phyloP scores from a whole-genome alignment of 1,140 invertebrate species.

The Helicoverpa zea region DNA sequence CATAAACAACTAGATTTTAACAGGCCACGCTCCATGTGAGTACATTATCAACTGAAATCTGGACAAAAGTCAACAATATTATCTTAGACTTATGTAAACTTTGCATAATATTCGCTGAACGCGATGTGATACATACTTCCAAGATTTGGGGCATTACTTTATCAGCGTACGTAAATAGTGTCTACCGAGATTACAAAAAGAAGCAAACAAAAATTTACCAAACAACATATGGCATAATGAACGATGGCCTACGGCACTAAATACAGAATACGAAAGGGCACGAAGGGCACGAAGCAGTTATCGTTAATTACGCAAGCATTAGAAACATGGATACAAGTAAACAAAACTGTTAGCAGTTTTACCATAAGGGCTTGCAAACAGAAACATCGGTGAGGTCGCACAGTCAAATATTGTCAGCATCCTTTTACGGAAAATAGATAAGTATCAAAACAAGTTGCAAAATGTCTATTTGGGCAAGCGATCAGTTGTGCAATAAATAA shows the following conservation, averaged over 20 bases:
- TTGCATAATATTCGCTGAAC: constrained; percentile 48
- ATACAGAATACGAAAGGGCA: too few relatives aligned
- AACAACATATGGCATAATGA: constrained; percentile 43
- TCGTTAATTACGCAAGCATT: constrained; percentile 66
- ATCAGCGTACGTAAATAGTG: constrained; percentile 30
- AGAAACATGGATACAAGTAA: constrained; percentile 57
- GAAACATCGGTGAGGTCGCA: constrained; percentile 46
- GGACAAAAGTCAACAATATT: constrained; percentile 54
- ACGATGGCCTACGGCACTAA: constrained; percentile 47
- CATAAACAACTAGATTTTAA: constrained; percentile 48
- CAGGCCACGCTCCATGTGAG: constrained; percentile 54
- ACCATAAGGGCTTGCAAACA: constrained; percentile 63
- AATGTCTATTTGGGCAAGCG: constrained; percentile 47
- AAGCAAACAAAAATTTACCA: constrained; percentile 24
- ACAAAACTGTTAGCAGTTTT: constrained; percentile 70
- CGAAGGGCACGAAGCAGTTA: constrained; percentile 67
- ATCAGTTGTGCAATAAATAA: constrained; percentile 57
- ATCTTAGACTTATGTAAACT: constrained; percentile 55
- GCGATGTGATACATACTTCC: constrained; percentile 16
- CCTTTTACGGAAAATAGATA: constrained; percentile 43
- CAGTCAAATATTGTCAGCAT: constrained; percentile 36
- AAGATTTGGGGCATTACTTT: constrained; percentile 49
- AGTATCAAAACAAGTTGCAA: constrained; percentile 55
- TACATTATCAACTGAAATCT: constrained; percentile 56
- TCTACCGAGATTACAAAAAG: constrained; percentile 23